A percentile compares a stretch with the other conserved stretches of the same genome.
phyloP scores from a whole-genome alignment of 1,140 invertebrate species.

The Macrocentrus cingulum region DNA sequence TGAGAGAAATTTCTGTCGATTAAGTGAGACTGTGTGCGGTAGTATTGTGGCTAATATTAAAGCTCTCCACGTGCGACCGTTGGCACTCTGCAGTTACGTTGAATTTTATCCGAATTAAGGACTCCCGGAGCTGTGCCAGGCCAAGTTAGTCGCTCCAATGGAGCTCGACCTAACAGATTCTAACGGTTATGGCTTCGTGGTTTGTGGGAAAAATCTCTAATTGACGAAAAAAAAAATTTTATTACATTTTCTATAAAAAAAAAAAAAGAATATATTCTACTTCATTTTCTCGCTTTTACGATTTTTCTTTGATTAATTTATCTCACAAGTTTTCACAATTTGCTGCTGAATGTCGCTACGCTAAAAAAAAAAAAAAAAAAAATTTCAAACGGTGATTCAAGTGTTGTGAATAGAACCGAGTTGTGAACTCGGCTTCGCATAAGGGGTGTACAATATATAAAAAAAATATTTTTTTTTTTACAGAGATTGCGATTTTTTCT shows the following conservation, averaged over 20 bases:
- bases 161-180: constrained; percentile 43
- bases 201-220: constrained; percentile 35
- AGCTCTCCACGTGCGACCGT: not conserved
- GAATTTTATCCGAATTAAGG: constrained; percentile 32
- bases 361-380: too few relatives aligned
- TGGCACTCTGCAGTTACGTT: constrained; percentile 22
- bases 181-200: constrained; percentile 43
- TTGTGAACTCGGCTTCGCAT: too few relatives aligned
- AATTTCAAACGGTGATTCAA: too few relatives aligned
- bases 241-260: constrained; percentile 9
- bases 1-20: constrained; percentile 14
- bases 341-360: too few relatives aligned
- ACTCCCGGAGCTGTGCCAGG: not conserved
- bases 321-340: too few relatives aligned
- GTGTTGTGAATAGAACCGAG: too few relatives aligned
- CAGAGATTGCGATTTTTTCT: too few relatives aligned
- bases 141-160: constrained; percentile 18
- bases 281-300: too few relatives aligned
- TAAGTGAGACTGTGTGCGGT: constrained; percentile 7
- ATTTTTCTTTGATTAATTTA: too few relatives aligned
- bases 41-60: not conserved
- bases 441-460: too few relatives aligned
- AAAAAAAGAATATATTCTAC: not conserved
- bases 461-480: too few relatives aligned
- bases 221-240: constrained; percentile 38